Base-by-base conservation (phyloP, 2,888 invertebrate genomes). In the Caenorhabditis panamensis region DNA sequence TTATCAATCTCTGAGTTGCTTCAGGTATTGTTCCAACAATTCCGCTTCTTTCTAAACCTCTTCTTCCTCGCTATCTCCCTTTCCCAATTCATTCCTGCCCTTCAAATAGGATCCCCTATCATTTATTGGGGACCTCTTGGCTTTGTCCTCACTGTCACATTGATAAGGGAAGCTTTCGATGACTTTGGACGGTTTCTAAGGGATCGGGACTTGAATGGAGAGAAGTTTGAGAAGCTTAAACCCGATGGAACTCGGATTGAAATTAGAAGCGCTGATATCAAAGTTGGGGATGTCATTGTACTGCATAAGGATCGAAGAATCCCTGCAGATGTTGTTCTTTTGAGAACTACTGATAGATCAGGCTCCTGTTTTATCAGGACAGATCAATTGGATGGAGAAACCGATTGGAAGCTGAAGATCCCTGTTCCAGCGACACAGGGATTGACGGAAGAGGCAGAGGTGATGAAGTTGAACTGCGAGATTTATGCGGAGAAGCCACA, bases 71-170 rank as follows among this genome's bases (percentile, higher is more conserved):
- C 98, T 76, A 98, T 99, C 98, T 98, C 99, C 0, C 93, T 95
- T 69, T 96, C 96, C 90, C 99, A 99, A 92, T 97, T 99, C 92
- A 95, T 99, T 91, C 96, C 97, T 24, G 96, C 96, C 90, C 95
- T 99, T 86, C 94, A 96, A 88, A 96, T 99, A 89, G 98, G 99
- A 1, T 97, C 96, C 91, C 94, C 98, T 54, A 99, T 98, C 92
- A 99, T 99, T 0, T 99, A 99, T 92, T 99, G 99, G 99, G 98
- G 96, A 81, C 99, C 99, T 58, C 92, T 99, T 91, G 95, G 96
- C 88, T 99, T 99, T 92, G 99, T 99, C 28, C 93, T 99, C 73
- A 94, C 95, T 85, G 96, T 99, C 11, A 99, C 99, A 16, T 94
- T 99, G 91, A 95, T 95, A 91, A 94, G 99, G 62, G 99, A 99